Evolutionary conservation across 2,797 vertebrate species (phyloP).

Genomic region (Pseudochirops cupreus): DNA sequence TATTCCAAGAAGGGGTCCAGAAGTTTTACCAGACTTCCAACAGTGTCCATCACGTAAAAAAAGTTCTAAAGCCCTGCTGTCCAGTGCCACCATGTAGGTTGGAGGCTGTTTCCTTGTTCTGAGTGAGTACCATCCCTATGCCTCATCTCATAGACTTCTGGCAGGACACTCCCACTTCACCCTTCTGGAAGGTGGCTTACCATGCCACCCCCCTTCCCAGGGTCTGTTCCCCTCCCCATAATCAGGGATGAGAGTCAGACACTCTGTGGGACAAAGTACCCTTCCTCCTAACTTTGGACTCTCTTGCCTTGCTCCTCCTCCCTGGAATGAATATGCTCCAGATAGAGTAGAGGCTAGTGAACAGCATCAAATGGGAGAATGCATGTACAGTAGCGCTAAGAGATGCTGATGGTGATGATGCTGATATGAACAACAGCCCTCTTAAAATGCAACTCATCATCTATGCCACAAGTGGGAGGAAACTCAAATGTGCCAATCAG

Average conservation of each 20-base stretch:
- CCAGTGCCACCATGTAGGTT: not conserved
- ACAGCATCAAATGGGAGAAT: not conserved
- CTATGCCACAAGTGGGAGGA: not conserved
- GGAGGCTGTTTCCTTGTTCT: not conserved
- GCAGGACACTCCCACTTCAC: not conserved
- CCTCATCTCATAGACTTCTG: not conserved
- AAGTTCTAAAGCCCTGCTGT: not conserved
- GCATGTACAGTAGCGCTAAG: not conserved
- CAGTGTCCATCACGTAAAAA: not conserved
- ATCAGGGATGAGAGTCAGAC: not conserved
- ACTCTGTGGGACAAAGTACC: not conserved
- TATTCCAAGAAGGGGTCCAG: not conserved
- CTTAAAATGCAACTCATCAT: not conserved
- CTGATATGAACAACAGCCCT: not conserved
- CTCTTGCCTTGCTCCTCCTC: not conserved
- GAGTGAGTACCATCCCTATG: not conserved
- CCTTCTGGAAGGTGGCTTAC: not conserved
- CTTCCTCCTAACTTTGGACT: not conserved
- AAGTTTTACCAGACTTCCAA: not conserved
- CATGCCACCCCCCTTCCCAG: not conserved
- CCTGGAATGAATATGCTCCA: not conserved
- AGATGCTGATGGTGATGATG: not conserved
- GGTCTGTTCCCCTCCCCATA: not conserved
- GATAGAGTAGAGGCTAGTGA: not conserved
- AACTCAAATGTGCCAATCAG: not conserved